These are phyloP conservation scores for Chiloscyllium plagiosum DNA, from an alignment of 2,113 vertebrate species.

Conservation along the genomic window DNA sequence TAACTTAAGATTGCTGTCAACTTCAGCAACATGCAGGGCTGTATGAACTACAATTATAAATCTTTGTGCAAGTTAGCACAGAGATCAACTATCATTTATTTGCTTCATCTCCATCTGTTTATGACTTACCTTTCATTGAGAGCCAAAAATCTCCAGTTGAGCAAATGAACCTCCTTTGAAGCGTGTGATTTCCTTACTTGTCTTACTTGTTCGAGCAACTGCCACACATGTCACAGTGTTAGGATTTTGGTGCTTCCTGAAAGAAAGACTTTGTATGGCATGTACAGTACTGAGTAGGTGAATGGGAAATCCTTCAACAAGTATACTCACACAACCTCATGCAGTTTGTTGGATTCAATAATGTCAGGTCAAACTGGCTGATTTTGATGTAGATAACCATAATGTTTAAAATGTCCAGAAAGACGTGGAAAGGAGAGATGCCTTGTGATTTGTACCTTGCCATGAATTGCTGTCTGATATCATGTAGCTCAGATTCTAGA, in stretches of 20 bases:
- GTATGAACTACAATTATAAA: constrained; percentile 15
- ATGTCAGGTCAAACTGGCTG: background rate
- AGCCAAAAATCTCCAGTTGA: constrained; percentile 20
- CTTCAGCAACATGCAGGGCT: background rate
- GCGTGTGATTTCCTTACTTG: background rate
- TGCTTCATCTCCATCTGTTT: background rate
- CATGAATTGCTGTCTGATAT: background rate
- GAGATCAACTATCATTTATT: constrained; percentile 14
- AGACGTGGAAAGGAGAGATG: background rate
- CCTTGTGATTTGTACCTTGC: background rate
- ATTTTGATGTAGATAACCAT: background rate
- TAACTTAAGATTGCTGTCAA: background rate
- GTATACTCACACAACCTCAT: background rate
- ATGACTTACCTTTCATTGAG: constrained; percentile 20
- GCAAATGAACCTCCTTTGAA: background rate
- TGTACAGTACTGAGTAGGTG: background rate
- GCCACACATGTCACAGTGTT: background rate
- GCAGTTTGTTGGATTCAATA: background rate
- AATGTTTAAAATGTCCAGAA: background rate
- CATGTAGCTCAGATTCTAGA: too few relatives aligned
- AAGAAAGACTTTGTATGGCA: background rate
- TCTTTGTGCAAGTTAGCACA: constrained; percentile 32
- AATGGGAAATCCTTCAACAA: background rate
- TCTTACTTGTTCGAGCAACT: background rate
- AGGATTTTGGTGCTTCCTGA: background rate